Conservation (phyloP, 2,888 invertebrate genomes). For the Gastrophysa polygoni region DNA sequence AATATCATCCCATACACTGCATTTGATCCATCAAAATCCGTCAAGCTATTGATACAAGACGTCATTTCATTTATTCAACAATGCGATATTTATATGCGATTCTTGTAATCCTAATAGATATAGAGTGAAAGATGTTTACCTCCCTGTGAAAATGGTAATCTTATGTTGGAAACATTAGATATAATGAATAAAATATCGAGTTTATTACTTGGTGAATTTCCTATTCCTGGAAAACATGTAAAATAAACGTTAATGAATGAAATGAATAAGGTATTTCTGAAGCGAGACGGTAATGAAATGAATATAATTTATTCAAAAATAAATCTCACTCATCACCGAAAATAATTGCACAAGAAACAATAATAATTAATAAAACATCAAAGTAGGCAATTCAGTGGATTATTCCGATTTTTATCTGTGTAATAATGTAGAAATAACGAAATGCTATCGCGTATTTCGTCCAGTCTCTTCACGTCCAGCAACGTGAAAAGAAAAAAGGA, state of each 20-base stretch:
- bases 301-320: neutral
- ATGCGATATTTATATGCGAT: no score
- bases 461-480: conserved; percentile 4
- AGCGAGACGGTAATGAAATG: neutral
- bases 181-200: no score
- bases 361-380: conserved; percentile 37
- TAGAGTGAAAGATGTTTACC: no score
- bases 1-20: no score
- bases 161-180: no score
- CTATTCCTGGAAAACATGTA: no score
- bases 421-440: conserved; percentile 25
- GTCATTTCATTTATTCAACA: no score
- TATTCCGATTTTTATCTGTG: conserved; percentile 32
- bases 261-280: neutral
- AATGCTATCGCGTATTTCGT: conserved; percentile 8
- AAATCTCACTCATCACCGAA: conserved; percentile 18
- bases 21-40: no score
- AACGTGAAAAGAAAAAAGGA: conserved; percentile 21
- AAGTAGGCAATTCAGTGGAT: conserved; percentile 28
- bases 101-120: no score
- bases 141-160: no score
- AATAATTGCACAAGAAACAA: conserved; percentile 29
- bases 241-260: neutral
- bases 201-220: no score
- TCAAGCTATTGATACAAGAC: no score